Evolutionary conservation across 2,888 invertebrate species (phyloP).

Genomic region (Lithophane semibrunnea): DNA sequence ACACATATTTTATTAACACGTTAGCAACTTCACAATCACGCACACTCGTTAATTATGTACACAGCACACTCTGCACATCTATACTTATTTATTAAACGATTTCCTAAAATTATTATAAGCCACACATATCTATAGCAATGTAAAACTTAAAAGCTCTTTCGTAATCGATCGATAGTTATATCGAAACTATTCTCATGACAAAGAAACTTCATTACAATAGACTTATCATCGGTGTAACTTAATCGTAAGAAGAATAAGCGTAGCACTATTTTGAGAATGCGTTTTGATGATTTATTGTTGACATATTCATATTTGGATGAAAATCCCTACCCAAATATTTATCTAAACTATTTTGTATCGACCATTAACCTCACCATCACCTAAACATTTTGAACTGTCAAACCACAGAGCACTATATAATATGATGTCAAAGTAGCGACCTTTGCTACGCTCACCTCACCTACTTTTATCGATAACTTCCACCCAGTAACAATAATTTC

Average conservation of each 20-base stretch:
- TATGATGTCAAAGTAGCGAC: too few relatives aligned
- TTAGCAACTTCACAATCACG: conserved; percentile 68
- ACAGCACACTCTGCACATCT: conserved; percentile 60
- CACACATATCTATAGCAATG: conserved; percentile 63
- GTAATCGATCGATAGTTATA: conserved; percentile 89
- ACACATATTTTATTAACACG: conserved; percentile 76
- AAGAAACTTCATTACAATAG: conserved; percentile 81
- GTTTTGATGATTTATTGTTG: conserved; percentile 64
- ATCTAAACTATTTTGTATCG: conserved; percentile 83
- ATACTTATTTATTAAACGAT: conserved; percentile 62
- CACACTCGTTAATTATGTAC: conserved; percentile 51
- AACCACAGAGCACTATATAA: too few relatives aligned
- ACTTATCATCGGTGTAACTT: conserved; percentile 58
- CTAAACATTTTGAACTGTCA: conserved; percentile 81
- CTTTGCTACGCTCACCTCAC: too few relatives aligned
- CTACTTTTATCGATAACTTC: conserved; percentile 26
- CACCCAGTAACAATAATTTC: neutral
- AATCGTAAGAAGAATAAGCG: conserved; percentile 60
- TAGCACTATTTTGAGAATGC: conserved; percentile 70
- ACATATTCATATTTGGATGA: conserved; percentile 74
- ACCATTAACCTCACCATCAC: conserved; percentile 82
- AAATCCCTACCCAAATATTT: conserved; percentile 79
- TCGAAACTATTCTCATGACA: conserved; percentile 86
- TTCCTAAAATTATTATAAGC: conserved; percentile 48
- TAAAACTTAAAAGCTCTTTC: conserved; percentile 84